Base-by-base conservation (phyloP, 1,140 invertebrate species). In the Sogatella furcifera region DNA sequence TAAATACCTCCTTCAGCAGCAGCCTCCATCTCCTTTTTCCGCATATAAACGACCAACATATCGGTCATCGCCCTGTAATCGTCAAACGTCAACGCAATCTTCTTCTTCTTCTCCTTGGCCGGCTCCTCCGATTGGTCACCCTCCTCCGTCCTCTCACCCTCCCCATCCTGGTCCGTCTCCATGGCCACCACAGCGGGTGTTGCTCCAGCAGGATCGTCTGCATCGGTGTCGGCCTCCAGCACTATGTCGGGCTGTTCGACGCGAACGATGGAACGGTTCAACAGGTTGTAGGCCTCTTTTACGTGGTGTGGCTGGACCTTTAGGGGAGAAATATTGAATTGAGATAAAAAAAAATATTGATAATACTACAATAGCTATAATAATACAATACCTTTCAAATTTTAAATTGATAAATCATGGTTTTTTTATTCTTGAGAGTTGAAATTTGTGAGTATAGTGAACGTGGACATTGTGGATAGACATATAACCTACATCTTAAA, bases 211-310 rank as follows among this genome's bases (percentile, higher is more conserved):
- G 34, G 34, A 1, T 75, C 76, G 56, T 76, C 74, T 13, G n/a
- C n/a, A n/a, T 84, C 80, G 31, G 72, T 68, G 6, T 79, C 74
- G 14, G 74, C 77, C 17, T 89, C 88, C 19, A 99, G 76, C 71
- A 96, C 86, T 54, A 99, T 92, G 72, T 99, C 97, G 0, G 96
- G 94, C 66, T 98, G 95, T 72, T 98, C 96, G 5, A 99, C 94
- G 43, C 94, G 82, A 56, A 99, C 94, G 63, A 99, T 98, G 5
- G 95, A 98, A 71, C 98, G 98, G 71, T 95, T 97, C n/a, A 99
- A 74, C 44, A 99, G 83, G 66, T 73, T 73, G 72, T 84, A 92
- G 0, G 97, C 96, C 80, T 99, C 95, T 69, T 86, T 86, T 0
- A 99, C 95, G 72, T 99, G 96, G 24, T 85, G 85, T 1, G 84